A percentile compares a stretch with the other conserved stretches of the same genome.
These are phyloP conservation scores for Cremastobaeus sp. DNA, from an alignment of 2,888 invertebrate genomes.

Conservation along the genomic window DNA sequence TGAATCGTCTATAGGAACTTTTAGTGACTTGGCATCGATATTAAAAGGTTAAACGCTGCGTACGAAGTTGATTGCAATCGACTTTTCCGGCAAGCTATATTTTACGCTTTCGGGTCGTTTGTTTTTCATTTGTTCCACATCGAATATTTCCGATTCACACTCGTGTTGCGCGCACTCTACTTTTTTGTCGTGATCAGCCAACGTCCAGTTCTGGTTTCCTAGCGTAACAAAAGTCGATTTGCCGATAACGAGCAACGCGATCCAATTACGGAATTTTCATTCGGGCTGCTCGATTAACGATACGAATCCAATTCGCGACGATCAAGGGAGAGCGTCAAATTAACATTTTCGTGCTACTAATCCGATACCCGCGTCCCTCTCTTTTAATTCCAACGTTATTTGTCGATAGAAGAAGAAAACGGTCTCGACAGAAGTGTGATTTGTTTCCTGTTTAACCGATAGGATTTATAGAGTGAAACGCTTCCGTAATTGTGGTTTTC, in stretches of 20 bases:
- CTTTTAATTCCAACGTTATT: constrained; percentile 18
- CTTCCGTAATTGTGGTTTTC: too few relatives aligned
- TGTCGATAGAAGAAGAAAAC: constrained; percentile 12
- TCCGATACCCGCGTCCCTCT: constrained; percentile 10
- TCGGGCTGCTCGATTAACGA: constrained; percentile 66
- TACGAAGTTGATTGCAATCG: constrained; percentile 13
- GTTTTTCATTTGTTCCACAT: constrained; percentile 54
- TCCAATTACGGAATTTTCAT: constrained; percentile 76
- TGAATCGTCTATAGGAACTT: neutral
- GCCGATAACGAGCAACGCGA: constrained; percentile 68
- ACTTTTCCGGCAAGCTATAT: constrained; percentile 41
- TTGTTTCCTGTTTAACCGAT: constrained; percentile 12
- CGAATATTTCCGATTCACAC: constrained; percentile 51
- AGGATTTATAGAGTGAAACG: constrained; percentile 9
- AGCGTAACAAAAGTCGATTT: constrained; percentile 73
- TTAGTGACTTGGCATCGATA: constrained; percentile 13
- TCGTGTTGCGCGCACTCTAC: constrained; percentile 34
- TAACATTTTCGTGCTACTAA: constrained; percentile 47
- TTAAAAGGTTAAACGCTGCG: constrained; percentile 38
- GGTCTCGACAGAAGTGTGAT: neutral
- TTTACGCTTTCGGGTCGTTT: constrained; percentile 39
- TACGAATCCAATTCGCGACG: constrained; percentile 61
- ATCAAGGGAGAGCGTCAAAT: constrained; percentile 34
- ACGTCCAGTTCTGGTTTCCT: constrained; percentile 61
- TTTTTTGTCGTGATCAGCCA: constrained; percentile 56